Percentiles rank a stretch among this genome's conserved stretches.
These are phyloP conservation scores for Parus major DNA, from an alignment of 2,113 vertebrate species.

Conservation along the genomic window DNA sequence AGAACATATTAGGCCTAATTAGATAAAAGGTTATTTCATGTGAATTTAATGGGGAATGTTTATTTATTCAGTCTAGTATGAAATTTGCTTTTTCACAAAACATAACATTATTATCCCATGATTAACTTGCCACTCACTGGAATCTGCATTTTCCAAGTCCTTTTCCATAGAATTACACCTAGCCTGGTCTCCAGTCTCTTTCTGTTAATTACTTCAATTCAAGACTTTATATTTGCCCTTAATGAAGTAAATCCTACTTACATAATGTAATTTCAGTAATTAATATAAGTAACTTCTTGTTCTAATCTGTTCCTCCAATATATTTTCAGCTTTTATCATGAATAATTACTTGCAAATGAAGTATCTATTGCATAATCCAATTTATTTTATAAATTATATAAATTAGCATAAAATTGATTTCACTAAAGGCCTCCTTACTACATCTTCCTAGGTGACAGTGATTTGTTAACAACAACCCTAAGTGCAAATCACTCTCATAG, in stretches of 20 bases:
- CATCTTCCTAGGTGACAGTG: background rate
- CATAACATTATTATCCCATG: background rate
- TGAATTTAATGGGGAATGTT: background rate
- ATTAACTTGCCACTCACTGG: background rate
- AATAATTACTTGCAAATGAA: background rate
- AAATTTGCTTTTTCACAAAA: slow-evolving; percentile 2
- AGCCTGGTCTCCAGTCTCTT: background rate
- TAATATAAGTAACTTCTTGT: background rate
- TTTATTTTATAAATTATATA: background rate
- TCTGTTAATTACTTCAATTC: background rate
- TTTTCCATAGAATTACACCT: background rate
- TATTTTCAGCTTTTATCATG: background rate
- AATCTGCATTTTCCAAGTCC: background rate
- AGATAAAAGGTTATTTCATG: slow-evolving; percentile 6
- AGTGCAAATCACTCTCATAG: background rate
- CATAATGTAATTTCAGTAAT: background rate
- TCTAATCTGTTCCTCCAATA: background rate
- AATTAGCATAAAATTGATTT: background rate
- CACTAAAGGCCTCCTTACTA: background rate
- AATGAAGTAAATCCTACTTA: background rate
- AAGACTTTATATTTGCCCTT: background rate
- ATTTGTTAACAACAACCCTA: background rate
- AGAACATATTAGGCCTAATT: slow-evolving; percentile 1
- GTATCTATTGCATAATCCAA: background rate
- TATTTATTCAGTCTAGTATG: slow-evolving; percentile 22